These are phyloP conservation scores for Microvelia longipes DNA, from an alignment of 1,140 invertebrate genomes.

Conservation along the genomic window DNA sequence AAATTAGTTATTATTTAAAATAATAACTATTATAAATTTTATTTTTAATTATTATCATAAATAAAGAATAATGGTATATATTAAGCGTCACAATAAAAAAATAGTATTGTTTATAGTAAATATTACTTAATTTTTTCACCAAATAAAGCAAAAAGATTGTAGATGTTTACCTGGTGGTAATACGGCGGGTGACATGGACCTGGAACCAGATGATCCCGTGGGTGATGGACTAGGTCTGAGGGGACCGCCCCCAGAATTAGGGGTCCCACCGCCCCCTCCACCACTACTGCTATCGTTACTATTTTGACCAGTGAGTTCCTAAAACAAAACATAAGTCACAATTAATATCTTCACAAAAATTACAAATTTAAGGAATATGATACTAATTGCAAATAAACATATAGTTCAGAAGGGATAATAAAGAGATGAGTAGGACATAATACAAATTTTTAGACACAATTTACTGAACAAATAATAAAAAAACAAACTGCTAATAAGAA, in stretches of 20 bases:
- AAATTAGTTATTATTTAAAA: too few species aligned
- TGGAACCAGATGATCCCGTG: constrained; percentile 77
- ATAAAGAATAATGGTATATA: too few species aligned
- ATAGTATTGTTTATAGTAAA: too few species aligned
- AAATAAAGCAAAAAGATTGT: not conserved
- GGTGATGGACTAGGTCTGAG: constrained; percentile 84
- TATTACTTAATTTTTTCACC: too few species aligned
- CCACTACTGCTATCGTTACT: constrained; percentile 62
- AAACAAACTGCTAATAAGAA: too few species aligned
- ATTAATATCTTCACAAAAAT: too few species aligned
- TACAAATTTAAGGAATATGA: not conserved
- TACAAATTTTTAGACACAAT: too few species aligned
- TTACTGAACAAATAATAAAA: too few species aligned
- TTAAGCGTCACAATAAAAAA: too few species aligned
- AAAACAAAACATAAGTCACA: constrained; percentile 31
- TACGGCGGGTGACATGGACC: constrained; percentile 90
- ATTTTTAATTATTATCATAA: too few species aligned
- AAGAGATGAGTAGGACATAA: not conserved
- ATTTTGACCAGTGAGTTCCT: constrained; percentile 71
- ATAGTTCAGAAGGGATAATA: not conserved
- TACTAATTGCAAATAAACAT: not conserved
- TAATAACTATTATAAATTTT: too few species aligned
- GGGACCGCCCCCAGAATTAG: constrained; percentile 54
- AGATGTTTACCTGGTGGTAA: not conserved
- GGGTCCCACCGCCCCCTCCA: constrained; percentile 52